Conservation (phyloP, 2,888 invertebrate species). For the Catocala fraxini region DNA sequence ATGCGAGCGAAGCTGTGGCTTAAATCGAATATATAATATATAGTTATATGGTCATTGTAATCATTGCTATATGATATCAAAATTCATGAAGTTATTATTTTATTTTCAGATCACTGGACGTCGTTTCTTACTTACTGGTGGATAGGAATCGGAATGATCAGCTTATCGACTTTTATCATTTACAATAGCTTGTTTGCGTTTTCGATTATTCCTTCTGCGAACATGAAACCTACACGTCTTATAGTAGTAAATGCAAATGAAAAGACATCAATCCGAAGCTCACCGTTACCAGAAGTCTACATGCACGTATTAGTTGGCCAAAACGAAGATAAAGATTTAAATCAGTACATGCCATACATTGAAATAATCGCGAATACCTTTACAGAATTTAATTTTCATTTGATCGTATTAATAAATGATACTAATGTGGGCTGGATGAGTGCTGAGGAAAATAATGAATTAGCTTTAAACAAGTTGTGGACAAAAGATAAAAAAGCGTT, state of each 20-base stretch:
- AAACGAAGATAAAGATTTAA: slow-evolving; percentile 59
- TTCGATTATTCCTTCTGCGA: slow-evolving; percentile 58
- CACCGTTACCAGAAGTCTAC: slow-evolving; percentile 57
- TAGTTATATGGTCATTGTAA: no score
- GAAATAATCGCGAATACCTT: slow-evolving; percentile 66
- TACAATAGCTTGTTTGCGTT: slow-evolving; percentile 72
- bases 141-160: slow-evolving; percentile 76
- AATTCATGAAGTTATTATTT: slow-evolving; percentile 3
- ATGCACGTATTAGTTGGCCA: slow-evolving; percentile 71
- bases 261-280: slow-evolving; percentile 17
- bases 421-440: slow-evolving; percentile 53
- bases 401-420: slow-evolving; percentile 72
- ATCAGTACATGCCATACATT: slow-evolving; percentile 69
- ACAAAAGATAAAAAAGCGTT: slow-evolving; percentile 41
- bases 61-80: no score
- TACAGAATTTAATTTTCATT: slow-evolving; percentile 64
- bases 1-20: no score
- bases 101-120: slow-evolving; percentile 78
- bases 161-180: slow-evolving; percentile 69
- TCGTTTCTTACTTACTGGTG: slow-evolving; percentile 74
- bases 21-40: no score
- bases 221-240: slow-evolving; percentile 45
- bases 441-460: slow-evolving; percentile 69
- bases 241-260: slow-evolving; percentile 33
- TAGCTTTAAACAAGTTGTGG: slow-evolving; percentile 73